Base-by-base conservation (phyloP, 2,797 vertebrate species). In the Balearica regulorum region DNA sequence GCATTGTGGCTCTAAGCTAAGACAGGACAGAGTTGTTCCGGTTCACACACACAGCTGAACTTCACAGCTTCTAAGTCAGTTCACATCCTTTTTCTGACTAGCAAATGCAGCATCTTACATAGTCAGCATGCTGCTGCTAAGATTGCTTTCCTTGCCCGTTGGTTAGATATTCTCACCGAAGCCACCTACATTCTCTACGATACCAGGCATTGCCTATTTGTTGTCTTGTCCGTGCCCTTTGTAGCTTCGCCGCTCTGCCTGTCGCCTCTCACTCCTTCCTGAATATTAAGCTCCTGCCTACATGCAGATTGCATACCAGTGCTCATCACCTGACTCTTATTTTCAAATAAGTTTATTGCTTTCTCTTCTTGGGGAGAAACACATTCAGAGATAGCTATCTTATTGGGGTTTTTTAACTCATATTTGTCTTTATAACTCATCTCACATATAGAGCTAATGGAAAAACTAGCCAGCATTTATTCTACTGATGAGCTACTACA, bases 141-240 rank as follows among this genome's bases (percentile, higher is more conserved):
- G 4, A 17, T 31, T 73, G 81, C 71, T 71, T 71, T 83, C 68
- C 69, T 58, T 84, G 61, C 73, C 35, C 65, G 83, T 72, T 92
- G 90, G 92, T 94, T 58, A 22, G 72, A 48, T 86, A 28, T 81
- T 35, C 61, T 90, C 53, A 5, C 53, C 71, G 44, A 70, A 94
- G 49, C 61, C 81, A 33, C 68, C 55, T 24, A 2, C 82, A 57
- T 75, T 24, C 51, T 79, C 64, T 77, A 11, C 60, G 25, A 3
- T 2, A 5, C 70, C 81, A 80, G 60, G 31, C 10, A 0, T 7
- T 53, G 75, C 55, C 46, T 41, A 6, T 70, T 82, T 70, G 25
- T 64, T 0, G 0, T 39, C 66, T 77, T 68, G 29, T 51, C 31
- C 0, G 0, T 81, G 65, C 21, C 76, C 78, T 69, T 61, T 0